Evolutionary conservation across 2,113 vertebrate species (phyloP).

Genomic region (Xenopus borealis): DNA sequence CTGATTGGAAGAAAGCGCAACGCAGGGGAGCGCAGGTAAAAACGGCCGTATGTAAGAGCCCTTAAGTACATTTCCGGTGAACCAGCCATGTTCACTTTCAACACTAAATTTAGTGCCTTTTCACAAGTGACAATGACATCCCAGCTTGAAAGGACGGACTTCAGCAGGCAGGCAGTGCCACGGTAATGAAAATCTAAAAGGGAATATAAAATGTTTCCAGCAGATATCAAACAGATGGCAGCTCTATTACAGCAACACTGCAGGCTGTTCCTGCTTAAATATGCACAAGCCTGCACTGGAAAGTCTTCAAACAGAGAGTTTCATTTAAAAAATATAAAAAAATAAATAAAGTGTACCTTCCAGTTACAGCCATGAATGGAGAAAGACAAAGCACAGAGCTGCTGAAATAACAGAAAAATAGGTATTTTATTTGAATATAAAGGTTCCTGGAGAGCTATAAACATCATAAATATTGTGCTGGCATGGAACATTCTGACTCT

Average conservation of each 20-base stretch:
- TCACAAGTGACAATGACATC: too few species aligned
- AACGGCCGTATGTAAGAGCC: too few species aligned
- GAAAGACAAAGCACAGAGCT: neutral
- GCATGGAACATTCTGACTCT: neutral
- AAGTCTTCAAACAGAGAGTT: constrained; percentile 1
- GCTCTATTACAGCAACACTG: neutral
- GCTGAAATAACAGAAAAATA: neutral
- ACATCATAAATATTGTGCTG: constrained; percentile 3
- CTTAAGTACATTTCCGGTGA: too few species aligned
- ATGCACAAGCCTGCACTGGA: constrained; percentile 9
- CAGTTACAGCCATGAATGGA: neutral
- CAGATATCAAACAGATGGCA: constrained; percentile 8
- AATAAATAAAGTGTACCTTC: neutral
- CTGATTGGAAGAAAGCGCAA: too few species aligned
- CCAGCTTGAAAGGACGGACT: too few species aligned
- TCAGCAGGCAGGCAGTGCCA: too few species aligned
- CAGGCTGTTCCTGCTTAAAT: constrained; percentile 23
- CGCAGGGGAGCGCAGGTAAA: too few species aligned
- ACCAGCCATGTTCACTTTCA: too few species aligned
- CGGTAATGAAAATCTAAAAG: constrained; percentile 8
- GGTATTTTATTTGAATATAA: constrained; percentile 7
- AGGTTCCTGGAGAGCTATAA: neutral
- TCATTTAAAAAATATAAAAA: neutral
- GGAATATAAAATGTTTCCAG: constrained; percentile 2
- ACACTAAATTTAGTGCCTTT: too few species aligned